phyloP scores from a whole-genome alignment of 2,113 vertebrate species.

The Mesoclemmys tuberculata region DNA sequence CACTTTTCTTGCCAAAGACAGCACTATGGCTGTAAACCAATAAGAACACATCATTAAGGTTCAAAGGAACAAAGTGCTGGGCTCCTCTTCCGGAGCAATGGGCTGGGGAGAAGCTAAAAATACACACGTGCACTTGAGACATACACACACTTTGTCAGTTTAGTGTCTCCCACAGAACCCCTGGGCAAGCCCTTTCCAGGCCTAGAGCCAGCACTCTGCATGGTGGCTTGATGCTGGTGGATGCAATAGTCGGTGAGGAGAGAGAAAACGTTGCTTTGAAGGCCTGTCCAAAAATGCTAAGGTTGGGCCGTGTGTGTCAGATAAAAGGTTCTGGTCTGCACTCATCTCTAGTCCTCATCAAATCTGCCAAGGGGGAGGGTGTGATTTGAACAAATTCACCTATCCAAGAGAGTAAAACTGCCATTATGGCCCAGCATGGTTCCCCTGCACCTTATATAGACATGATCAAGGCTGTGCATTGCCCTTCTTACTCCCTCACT shows the following conservation, averaged over 20 bases:
- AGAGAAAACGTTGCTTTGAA: not conserved
- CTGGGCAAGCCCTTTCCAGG: not conserved
- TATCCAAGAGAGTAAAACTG: not conserved
- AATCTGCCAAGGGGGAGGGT: not conserved
- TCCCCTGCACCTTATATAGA: not conserved
- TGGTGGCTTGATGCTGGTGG: no score
- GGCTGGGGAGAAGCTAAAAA: not conserved
- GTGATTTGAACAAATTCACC: not conserved
- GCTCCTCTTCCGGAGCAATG: not conserved
- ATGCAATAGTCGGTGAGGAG: not conserved
- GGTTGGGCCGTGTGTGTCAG: not conserved
- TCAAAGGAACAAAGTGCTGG: no score
- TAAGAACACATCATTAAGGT: no score
- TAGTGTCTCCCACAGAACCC: not conserved
- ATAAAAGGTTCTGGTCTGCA: not conserved
- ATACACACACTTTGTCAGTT: not conserved
- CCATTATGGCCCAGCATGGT: not conserved
- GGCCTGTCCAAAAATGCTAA: not conserved
- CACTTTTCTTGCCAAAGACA: not conserved
- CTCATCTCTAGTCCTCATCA: no score
- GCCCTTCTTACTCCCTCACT: not conserved
- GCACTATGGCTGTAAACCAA: not conserved
- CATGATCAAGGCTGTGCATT: not conserved
- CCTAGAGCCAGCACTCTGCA: not conserved
- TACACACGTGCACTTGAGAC: no score